Evolutionary conservation across 37 sponge, comb jelly and placozoan species (phyloP), one percentile per base, ranked within the genome.

Genomic region (Diacarnus erythraeanus): DNA sequence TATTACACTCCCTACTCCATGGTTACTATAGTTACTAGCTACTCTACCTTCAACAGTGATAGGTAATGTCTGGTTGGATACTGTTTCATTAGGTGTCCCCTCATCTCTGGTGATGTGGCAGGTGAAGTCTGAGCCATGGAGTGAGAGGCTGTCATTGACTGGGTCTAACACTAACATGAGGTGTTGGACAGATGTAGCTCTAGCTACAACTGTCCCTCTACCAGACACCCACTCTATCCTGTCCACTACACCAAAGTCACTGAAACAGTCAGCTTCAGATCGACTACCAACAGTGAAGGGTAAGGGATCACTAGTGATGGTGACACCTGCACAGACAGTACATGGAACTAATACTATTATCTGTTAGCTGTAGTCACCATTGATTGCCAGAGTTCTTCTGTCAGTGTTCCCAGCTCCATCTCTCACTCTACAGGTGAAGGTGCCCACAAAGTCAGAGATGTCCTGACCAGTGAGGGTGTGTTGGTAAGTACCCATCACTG

Each of bases 101-200:
- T 54, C 17, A 6, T 42, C 35, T 74, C 75, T 74, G 31, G 75
- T 74, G 38, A 74, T 58, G 10, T 17, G 5, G 33, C 75, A 74
- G 17, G 37, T 57, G 58, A 36, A 74, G 37, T 9, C 26, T 57
- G 57, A 9, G 6, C 1, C 57, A 22, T 74, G 75, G 26, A 71
- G 21, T 21, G 68, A 67, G 69, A 68, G 69, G 44, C 44, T 72
- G 75, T 74, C 75, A 57, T 54, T 74, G 54, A 74, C 75, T 56
- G 75, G 75, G 8, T 1, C 35, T 17, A 74, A 42, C 37, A 57
- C 37, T 2, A 74, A 38, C 26, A 57, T 17, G 35, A 74, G 75
- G 15, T 54, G 9, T 37, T 57, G 10, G 2, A 54, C 38, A 26
- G 44, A 3, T 6, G 72, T 71, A 10, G 17, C 36, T 31, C 12